These are phyloP conservation scores for Ptilodon capucinus DNA, from an alignment of 2,888 invertebrate genomes.

Conservation along the genomic window DNA sequence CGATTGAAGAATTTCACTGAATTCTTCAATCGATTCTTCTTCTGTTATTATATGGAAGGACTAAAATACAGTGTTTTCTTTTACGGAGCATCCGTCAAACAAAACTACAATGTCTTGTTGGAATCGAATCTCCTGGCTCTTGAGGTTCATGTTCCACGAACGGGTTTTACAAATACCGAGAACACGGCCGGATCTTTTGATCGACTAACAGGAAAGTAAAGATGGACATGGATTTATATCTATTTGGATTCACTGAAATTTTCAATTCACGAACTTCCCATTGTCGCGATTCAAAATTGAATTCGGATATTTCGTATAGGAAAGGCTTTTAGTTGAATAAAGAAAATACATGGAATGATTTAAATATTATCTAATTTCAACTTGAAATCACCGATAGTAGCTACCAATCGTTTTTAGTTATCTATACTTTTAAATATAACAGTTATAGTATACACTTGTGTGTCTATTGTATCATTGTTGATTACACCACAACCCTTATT, in stretches of 20 bases:
- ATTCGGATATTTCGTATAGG: background rate
- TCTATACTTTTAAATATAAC: too few species aligned
- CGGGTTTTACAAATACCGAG: conserved; percentile 10
- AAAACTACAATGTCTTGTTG: background rate
- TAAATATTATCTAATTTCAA: too few species aligned
- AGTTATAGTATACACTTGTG: too few species aligned
- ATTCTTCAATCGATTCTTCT: too few species aligned
- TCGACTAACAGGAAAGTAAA: conserved; percentile 14
- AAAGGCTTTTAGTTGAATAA: background rate
- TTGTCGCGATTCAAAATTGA: too few species aligned
- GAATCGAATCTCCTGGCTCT: background rate
- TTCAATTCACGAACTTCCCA: background rate
- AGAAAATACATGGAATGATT: background rate
- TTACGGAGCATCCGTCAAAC: background rate
- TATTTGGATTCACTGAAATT: conserved; percentile 18
- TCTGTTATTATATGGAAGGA: too few species aligned
- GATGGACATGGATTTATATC: conserved; percentile 12
- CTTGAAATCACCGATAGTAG: too few species aligned
- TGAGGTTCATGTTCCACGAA: background rate
- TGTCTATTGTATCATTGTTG: too few species aligned
- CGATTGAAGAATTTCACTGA: too few species aligned
- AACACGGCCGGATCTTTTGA: conserved; percentile 17
- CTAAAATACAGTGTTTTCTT: background rate
- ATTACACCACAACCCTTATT: too few species aligned
- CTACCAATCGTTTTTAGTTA: too few species aligned